These are phyloP conservation scores for Cyanistes caeruleus DNA, from an alignment of 2,113 vertebrate species.

Conservation along the genomic window DNA sequence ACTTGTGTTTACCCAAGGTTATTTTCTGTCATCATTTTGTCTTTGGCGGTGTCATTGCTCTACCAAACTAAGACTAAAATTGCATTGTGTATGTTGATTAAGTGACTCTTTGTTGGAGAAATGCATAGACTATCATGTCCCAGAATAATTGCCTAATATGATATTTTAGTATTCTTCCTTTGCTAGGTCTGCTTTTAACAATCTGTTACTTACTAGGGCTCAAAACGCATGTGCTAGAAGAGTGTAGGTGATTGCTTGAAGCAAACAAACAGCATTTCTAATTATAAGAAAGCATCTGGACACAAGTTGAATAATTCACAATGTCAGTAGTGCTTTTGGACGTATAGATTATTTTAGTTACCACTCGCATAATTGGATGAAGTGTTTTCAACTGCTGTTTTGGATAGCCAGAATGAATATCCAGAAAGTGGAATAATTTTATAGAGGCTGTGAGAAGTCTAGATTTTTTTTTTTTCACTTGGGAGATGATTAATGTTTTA, in stretches of 20 bases:
- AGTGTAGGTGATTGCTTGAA: not conserved
- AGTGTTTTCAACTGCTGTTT: not conserved
- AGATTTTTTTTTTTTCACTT: not conserved
- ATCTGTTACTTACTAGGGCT: not conserved
- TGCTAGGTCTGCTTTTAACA: not conserved
- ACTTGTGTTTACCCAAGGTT: not conserved
- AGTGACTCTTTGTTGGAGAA: not conserved
- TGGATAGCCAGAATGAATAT: not conserved
- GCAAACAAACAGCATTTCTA: not conserved
- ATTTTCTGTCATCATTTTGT: slow-evolving; percentile 16
- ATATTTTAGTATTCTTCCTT: not conserved
- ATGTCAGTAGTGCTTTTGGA: not conserved
- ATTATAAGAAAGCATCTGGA: not conserved
- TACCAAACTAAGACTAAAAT: not conserved
- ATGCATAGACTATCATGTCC: not conserved
- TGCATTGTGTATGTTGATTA: not conserved
- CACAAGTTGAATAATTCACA: not conserved
- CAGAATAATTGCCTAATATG: not conserved
- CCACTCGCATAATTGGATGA: not conserved
- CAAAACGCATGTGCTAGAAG: not conserved
- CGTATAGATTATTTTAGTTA: not conserved
- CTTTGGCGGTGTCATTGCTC: not conserved
- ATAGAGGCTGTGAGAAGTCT: not conserved
- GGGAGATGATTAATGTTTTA: not conserved
- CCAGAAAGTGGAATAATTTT: not conserved